Conservation (phyloP, 2,797 vertebrate species). For the Spinibarbus caldwelli region DNA sequence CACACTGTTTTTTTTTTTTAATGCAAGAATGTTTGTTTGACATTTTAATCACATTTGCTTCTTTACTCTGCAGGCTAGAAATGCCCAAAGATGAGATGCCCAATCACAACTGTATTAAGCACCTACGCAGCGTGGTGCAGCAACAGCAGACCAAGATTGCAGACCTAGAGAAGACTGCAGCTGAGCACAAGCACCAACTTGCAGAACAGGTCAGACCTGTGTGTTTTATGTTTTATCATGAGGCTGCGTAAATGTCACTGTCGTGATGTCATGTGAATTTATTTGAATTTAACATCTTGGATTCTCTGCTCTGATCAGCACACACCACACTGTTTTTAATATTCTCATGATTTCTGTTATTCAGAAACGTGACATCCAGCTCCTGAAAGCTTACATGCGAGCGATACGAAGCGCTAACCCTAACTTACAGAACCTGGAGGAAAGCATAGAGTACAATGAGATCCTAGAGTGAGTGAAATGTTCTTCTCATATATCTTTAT, state of each 20-base stretch:
- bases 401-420: constrained; percentile 97
- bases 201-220: constrained; percentile 87
- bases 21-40: not conserved
- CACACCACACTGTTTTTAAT: not conserved
- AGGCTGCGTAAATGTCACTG: not conserved
- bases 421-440: constrained; percentile 96
- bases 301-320: not conserved
- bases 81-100: constrained; percentile 98
- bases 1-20: not conserved
- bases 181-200: constrained; percentile 94
- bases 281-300: not conserved
- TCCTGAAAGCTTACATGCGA: constrained; percentile 97
- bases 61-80: constrained; percentile 81
- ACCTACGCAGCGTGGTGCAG: constrained; percentile 91
- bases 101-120: constrained; percentile 97
- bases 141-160: constrained; percentile 93
- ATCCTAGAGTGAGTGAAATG: constrained; percentile 90
- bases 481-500: not conserved
- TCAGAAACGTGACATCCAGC: constrained; percentile 96
- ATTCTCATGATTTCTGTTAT: constrained; percentile 34
- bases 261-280: not conserved
- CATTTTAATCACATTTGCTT: constrained; percentile 5
- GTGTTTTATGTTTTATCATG: not conserved
- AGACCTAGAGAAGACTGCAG: constrained; percentile 93
- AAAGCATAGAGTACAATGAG: constrained; percentile 98